Evolutionary conservation across 2,888 invertebrate genomes (phyloP), one percentile per base, ranked within the genome.

Genomic region (Nymphalis c-album): DNA sequence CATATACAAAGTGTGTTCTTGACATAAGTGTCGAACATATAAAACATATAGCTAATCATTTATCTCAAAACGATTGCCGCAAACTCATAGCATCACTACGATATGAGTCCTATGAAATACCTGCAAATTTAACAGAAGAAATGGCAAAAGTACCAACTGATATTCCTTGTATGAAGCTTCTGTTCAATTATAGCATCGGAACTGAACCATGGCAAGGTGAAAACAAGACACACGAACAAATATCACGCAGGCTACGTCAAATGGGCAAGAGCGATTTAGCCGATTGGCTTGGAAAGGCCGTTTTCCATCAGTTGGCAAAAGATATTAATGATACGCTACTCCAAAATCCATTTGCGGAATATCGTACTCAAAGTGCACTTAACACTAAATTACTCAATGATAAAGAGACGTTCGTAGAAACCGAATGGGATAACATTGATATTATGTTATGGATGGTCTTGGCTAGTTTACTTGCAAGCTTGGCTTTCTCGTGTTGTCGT

Each of bases 261-360:
- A 85, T 95, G 67, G 93, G 92, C 26, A 93, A 92, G 73, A 70
- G 72, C 0, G 93, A 94, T 71, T 79, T 95, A 62, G 94, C 95
- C 0, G 91, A 94, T 73, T 95, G 95, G 94, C 78, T 95, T 0
- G 93, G 94, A 10, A 88, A 84, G 69, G 90, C 92, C 0, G 92
- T 94, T 1, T 94, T 94, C 76, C 85, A 90, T 51, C 87, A 94
- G 73, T 79, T 95, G 40, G 89, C 92, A 5, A 80, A 86, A 64
- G 93, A 94, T 73, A 78, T 93, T 8, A 85, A 88, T 69, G 79
- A 83, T 65, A 81, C 85, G 4, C 73, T 85, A 46, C 62, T 84
- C 31, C 73, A 78, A 65, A 75, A 78, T 22, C 68, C 70, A 67
- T 78, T 76, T 73, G 68, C 74, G 10, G 72, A 72, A 68, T 71